Evolutionary conservation across 2,113 vertebrate species (phyloP).

Genomic region (Canis aureus): DNA sequence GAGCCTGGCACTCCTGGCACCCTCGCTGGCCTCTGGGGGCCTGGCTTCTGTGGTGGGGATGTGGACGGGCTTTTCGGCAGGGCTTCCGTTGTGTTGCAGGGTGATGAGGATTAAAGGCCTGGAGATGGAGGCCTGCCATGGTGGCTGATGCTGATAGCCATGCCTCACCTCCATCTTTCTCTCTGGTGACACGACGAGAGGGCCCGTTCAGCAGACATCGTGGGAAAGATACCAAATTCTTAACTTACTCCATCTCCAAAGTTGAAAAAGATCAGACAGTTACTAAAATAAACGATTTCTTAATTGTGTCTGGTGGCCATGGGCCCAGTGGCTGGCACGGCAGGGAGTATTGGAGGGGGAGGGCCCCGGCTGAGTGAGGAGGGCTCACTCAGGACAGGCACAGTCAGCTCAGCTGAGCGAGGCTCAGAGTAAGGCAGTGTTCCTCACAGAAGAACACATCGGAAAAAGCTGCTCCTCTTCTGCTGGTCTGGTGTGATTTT

Average conservation of each 20-base stretch:
- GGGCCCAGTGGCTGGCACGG: slow-evolving; percentile 50
- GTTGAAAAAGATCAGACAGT: slow-evolving; percentile 80
- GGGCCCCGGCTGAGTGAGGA: slow-evolving; percentile 79
- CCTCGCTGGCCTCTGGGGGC: background rate
- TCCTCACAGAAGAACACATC: slow-evolving; percentile 96
- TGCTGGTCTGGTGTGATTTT: slow-evolving; percentile 96
- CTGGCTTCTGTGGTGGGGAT: background rate
- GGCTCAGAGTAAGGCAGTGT: slow-evolving; percentile 83
- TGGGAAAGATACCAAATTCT: slow-evolving; percentile 75
- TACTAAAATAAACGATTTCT: slow-evolving; percentile 86
- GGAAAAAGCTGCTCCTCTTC: slow-evolving; percentile 98
- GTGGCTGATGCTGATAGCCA: background rate
- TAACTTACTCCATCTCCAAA: slow-evolving; percentile 81
- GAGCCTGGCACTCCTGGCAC: background rate
- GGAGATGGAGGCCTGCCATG: background rate
- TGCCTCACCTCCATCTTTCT: background rate
- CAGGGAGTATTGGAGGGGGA: slow-evolving; percentile 56
- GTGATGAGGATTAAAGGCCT: rapidly evolving
- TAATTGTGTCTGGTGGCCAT: slow-evolving; percentile 77
- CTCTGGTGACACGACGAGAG: background rate
- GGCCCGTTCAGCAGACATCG: slow-evolving; percentile 57
- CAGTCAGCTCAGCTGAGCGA: slow-evolving; percentile 90
- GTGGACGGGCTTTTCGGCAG: background rate
- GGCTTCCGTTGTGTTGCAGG: background rate
- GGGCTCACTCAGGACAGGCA: slow-evolving; percentile 86